Base-by-base conservation (phyloP, 2,797 vertebrate species). In the Gymnoscopelus microlampas region DNA sequence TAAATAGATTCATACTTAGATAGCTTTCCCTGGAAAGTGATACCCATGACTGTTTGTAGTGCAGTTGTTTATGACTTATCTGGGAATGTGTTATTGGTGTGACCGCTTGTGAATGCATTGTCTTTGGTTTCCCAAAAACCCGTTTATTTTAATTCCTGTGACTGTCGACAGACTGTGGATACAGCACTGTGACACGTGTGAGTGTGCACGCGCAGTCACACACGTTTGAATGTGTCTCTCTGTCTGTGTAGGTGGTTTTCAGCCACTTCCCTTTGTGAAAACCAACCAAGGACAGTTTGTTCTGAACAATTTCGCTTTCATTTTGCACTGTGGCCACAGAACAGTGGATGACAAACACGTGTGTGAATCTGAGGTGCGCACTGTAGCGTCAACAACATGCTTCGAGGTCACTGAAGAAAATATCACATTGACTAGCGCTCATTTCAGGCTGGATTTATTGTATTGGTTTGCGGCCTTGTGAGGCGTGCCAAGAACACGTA, bases 251-350 rank as follows among this genome's bases (percentile, higher is more conserved):
- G 71, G 85, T 70, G 86, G 83, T 83, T 88, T 88, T 84, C 60
- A 86, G 79, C 77, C 85, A 88, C 84, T 87, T 92, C 90, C 88
- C 82, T 86, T 7, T 89, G 79, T 68, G 49, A 74, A 80, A 85
- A 76, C 19, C 68, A 81, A 84, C 76, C 79, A 85, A 91, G 90
- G 82, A 91, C 90, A 81, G 2, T 47, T 56, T 88, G 86, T 90
- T 85, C 90, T 81, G 63, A 88, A 68, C 73, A 68, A n/a, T 61
- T 68, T 63, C 85, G 86, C 87, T 88, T 87, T 90, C 85, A 81
- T 79, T 87, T 87, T 84, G 74, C 66, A 74, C 53, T 60, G 67
- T 79, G 63, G 71, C 80, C 62, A n/a, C 75, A 78, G 66, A 76
- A 50, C 66, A 61, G 70, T 66, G 13, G 76, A 78, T 9, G 83